Conservation (phyloP, 1,140 invertebrate species). For the Holcopasites calliopsidis region DNA sequence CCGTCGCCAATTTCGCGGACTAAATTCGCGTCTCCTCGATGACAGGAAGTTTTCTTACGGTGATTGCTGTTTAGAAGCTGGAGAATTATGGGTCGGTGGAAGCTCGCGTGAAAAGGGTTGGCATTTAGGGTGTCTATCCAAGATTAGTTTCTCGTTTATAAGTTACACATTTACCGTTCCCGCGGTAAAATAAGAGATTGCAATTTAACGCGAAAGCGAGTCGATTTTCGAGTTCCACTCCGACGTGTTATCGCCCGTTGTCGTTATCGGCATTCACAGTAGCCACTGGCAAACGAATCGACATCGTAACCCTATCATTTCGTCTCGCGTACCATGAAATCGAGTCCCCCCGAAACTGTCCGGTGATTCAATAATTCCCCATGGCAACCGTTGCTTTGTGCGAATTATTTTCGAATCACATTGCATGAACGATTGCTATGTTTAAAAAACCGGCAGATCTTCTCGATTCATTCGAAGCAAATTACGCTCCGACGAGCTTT, state of each 20-base stretch:
- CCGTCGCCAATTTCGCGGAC: conserved; percentile 49
- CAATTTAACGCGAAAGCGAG: conserved; percentile 25
- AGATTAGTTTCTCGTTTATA: neutral
- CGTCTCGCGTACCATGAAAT: conserved; percentile 53
- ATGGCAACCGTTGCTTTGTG: conserved; percentile 17
- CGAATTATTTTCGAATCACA: neutral
- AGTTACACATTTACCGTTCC: neutral
- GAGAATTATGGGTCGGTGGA: neutral
- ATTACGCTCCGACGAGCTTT: neutral
- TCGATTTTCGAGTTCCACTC: conserved; percentile 33
- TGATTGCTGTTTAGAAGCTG: neutral
- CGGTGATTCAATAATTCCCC: conserved; percentile 37
- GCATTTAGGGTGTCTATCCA: neutral
- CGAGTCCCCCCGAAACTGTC: neutral
- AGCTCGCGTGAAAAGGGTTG: neutral
- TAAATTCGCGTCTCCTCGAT: conserved; percentile 31
- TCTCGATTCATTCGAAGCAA: neutral
- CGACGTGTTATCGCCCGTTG: neutral
- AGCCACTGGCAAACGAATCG: conserved; percentile 37
- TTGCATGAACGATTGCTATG: neutral
- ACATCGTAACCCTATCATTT: conserved; percentile 55
- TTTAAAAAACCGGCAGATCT: conserved; percentile 1
- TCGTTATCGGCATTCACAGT: conserved; percentile 17
- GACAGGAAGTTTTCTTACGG: conserved; percentile 10
- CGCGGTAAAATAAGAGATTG: conserved; percentile 23